Percentiles rank a stretch among this genome's conserved stretches.
Conservation (phyloP, 2,888 invertebrate species). For the Vannuccia rotundouncinata region DNA sequence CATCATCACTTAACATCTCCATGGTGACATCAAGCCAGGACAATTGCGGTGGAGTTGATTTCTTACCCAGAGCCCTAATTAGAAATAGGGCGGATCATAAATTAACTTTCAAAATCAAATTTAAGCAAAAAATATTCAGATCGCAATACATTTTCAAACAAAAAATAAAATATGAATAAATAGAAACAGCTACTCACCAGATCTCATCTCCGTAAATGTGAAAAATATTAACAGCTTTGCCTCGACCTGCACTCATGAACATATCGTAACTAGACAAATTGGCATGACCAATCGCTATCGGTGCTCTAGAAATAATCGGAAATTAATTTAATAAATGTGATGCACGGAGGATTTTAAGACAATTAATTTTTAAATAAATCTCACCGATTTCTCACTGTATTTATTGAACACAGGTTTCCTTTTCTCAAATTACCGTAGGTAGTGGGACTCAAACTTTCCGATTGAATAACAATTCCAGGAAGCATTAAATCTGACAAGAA, state of each 20-base stretch:
- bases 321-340: too few relatives aligned
- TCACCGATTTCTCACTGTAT: slow-evolving; percentile 18
- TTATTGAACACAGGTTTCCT: neutral
- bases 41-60: slow-evolving; percentile 3
- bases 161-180: too few relatives aligned
- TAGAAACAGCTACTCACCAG: slow-evolving; percentile 17
- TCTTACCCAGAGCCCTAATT: slow-evolving; percentile 13
- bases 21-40: neutral
- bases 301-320: neutral
- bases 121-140: too few relatives aligned
- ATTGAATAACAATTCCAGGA: slow-evolving; percentile 23
- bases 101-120: too few relatives aligned
- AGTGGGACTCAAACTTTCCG: neutral
- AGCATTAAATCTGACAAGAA: slow-evolving; percentile 31
- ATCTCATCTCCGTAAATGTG: slow-evolving; percentile 28
- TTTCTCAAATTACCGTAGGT: slow-evolving; percentile 28
- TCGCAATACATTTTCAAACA: too few relatives aligned
- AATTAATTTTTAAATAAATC: neutral
- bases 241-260: slow-evolving; percentile 31
- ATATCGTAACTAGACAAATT: slow-evolving; percentile 23
- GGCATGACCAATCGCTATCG: slow-evolving; percentile 24
- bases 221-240: slow-evolving; percentile 30
- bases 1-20: too few relatives aligned
- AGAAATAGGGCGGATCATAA: too few relatives aligned
- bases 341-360: too few relatives aligned